These are phyloP conservation scores for Onthophagus taurus DNA, from an alignment of 1,140 invertebrate species.

Conservation along the genomic window DNA sequence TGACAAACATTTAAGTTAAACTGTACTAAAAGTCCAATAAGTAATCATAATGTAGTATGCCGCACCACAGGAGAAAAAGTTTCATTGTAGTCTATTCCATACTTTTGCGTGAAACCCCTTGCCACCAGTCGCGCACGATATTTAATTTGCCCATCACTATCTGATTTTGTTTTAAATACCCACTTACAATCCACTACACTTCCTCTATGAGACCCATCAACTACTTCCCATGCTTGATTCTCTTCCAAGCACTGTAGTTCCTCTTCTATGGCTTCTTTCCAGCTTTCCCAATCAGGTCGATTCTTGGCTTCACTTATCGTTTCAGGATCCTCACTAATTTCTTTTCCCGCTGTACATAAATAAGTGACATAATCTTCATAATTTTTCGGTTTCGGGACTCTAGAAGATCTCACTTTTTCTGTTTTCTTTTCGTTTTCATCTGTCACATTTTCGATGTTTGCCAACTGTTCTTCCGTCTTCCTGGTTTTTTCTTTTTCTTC, in stretches of 20 bases:
- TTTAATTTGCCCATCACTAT: constrained; percentile 28
- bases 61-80: constrained; percentile 32
- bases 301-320: not conserved
- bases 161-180: constrained; percentile 36
- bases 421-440: too few species aligned
- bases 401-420: too few species aligned
- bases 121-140: constrained; percentile 34
- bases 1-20: too few species aligned
- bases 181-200: constrained; percentile 36
- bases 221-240: constrained; percentile 35
- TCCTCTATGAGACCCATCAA: constrained; percentile 21
- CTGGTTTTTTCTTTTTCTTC: not conserved
- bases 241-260: constrained; percentile 26
- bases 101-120: constrained; percentile 35
- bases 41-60: constrained; percentile 32
- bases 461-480: too few species aligned
- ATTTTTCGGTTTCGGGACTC: not conserved
- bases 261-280: constrained; percentile 16
- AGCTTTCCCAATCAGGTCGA: not conserved
- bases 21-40: too few species aligned
- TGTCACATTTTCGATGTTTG: too few species aligned
- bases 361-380: not conserved
- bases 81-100: constrained; percentile 30
- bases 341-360: not conserved
- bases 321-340: not conserved